Conservation (phyloP, 2,888 invertebrate genomes). For the Laspeyria flexula region DNA sequence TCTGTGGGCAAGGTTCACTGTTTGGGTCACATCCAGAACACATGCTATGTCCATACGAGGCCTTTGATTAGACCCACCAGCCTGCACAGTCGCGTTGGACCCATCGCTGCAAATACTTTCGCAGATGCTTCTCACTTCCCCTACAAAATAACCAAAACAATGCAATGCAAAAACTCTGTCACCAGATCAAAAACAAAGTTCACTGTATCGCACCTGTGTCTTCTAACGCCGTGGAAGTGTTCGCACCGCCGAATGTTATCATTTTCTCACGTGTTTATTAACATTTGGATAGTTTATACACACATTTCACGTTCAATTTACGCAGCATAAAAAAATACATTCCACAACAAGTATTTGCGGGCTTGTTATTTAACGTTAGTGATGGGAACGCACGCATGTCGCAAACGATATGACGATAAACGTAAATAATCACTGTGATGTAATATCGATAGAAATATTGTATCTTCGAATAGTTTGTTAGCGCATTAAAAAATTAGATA, state of each 20-base stretch:
- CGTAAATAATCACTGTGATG: too few relatives aligned
- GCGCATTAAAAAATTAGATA: too few relatives aligned
- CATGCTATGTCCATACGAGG: slow-evolving; percentile 95
- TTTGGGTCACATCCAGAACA: slow-evolving; percentile 92
- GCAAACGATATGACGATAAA: not conserved
- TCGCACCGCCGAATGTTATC: slow-evolving; percentile 80
- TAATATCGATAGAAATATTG: not conserved
- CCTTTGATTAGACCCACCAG: slow-evolving; percentile 73
- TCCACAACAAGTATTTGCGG: slow-evolving; percentile 64
- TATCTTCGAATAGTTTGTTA: not conserved
- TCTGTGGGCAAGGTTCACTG: slow-evolving; percentile 90
- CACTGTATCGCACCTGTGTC: slow-evolving; percentile 70
- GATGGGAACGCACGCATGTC: slow-evolving; percentile 44
- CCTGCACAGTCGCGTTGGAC: slow-evolving; percentile 80
- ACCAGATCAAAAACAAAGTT: slow-evolving; percentile 56
- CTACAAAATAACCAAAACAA: slow-evolving; percentile 57
- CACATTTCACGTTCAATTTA: slow-evolving; percentile 62
- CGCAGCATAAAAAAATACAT: slow-evolving; percentile 60
- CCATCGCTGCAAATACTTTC: slow-evolving; percentile 85
- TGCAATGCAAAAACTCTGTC: slow-evolving; percentile 44
- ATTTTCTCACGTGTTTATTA: slow-evolving; percentile 73
- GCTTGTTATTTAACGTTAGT: slow-evolving; percentile 78
- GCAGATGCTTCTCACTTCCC: slow-evolving; percentile 83
- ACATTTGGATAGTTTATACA: slow-evolving; percentile 71
- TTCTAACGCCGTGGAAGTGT: slow-evolving; percentile 72